These are phyloP conservation scores for Limosa lapponica DNA, from an alignment of 2,797 vertebrate genomes.

Conservation along the genomic window DNA sequence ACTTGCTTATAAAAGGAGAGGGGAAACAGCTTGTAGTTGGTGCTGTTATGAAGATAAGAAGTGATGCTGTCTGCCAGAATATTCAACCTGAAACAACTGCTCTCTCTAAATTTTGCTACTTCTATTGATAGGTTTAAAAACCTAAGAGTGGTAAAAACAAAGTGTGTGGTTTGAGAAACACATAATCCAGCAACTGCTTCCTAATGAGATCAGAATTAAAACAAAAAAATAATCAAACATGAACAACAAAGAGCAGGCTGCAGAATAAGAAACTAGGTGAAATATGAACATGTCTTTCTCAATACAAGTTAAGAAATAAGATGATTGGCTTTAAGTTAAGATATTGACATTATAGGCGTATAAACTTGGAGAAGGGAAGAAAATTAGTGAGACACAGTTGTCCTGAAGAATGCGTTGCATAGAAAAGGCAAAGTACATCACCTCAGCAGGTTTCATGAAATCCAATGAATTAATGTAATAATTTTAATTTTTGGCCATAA, in stretches of 20 bases:
- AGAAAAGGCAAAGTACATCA: background rate
- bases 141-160: background rate
- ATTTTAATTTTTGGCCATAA: background rate
- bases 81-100: background rate
- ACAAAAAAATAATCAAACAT: background rate
- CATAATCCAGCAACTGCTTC: background rate
- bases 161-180: background rate
- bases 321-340: background rate
- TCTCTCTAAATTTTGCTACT: background rate
- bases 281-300: background rate
- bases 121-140: background rate
- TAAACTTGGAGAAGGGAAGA: background rate
- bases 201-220: background rate
- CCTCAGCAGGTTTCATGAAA: background rate
- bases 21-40: background rate
- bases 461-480: background rate
- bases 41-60: background rate
- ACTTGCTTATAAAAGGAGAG: background rate
- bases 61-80: background rate
- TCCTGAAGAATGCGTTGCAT: background rate
- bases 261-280: background rate
- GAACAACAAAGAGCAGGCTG: background rate
- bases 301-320: background rate
- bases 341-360: too few species aligned
- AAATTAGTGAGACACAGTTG: background rate